Base-by-base conservation (phyloP, 2,797 vertebrate genomes). In the Argya squamiceps region DNA sequence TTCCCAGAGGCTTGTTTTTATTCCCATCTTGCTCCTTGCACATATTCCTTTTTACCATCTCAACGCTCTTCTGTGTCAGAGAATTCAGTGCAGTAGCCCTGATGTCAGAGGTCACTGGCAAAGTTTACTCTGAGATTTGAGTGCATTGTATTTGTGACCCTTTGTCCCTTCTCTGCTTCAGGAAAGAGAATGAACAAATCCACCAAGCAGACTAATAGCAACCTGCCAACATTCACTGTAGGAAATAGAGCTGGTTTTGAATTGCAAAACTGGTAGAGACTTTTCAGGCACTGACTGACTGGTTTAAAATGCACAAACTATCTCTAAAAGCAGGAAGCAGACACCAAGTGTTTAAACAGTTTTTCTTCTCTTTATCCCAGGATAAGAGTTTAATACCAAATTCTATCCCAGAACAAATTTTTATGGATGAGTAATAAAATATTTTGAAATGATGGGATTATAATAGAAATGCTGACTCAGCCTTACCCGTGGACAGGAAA, bases 371-470 rank as follows among this genome's bases (percentile, higher is more conserved):
- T 88, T 91, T 97, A 97, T 96, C 95, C 93, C 63, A 87, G 75
- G 73, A 71, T 93, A 39, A 96, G 71, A 82, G 47, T 88, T 95
- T 93, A 94, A 91, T 95, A 79, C 60, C 53, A 93, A 91, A 92
- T 87, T 95, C 55, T 73, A 79, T 36, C 64, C 67, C 19, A 89
- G 91, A 90, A 87, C 39, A 92, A 96, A 80, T 96, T 89, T 90
- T 88, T 87, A 92, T 65, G 71, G 83, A 74, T 56, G 81, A 91
- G 30, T 88, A 94, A 78, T 60, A 93, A 96, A 96, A 74, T 63
- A 55, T 71, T 95, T 97, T 97, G 63, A 95, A 98, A 97, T 78
- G 10, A 94, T 47, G 64, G 79, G 89, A 93, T 96, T 97, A 84
- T 81, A 92, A 81, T 44, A 82, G 30, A 94, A 97, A 73, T 89